Evolutionary conservation across 2,797 vertebrate genomes (phyloP), one percentile per base, ranked within the genome.

Genomic region (Lithobates pipiens): DNA sequence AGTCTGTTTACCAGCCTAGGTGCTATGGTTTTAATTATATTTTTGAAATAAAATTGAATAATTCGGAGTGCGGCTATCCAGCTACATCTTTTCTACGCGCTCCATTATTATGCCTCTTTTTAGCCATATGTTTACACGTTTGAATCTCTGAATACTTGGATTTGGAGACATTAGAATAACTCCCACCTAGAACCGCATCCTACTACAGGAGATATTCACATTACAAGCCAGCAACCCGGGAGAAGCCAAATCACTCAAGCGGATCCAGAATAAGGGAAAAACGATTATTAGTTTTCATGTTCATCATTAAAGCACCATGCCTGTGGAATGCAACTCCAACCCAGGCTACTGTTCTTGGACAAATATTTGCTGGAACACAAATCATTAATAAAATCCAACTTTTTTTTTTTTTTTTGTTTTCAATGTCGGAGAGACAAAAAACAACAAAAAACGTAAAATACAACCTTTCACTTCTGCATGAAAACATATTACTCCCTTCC

Each of bases 251-350:
- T 25, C 65, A 18, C 21, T 61, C 21, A 21, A 25, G 15, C 4
- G 27, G 21, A 68, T n/a, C 29, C 78, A 70, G 42, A 10, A 27
- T 54, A 67, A 63, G 80, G 69, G 50, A 82, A 73, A 73, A 82
- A 25, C 18, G 11, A 57, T 82, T 61, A 16, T 50, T n/a, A 23
- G 9, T 21, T 10, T 80, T 69, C 54, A 54, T 73, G 73, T 72
- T 73, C 54, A 50, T 73, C 70, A 82, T 61, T 63, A 73, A 57
- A 39, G 61, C 10, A 54, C 70, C 80, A 42, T 50, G 21, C 80
- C 70, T 82, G 21, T 1, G 0, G 21, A 61, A 61, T n/a, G 7
- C 21, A 61, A 23, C 54, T 61, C 21, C n/a, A 61, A 29, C 65
- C 65, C 65, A 67, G 10, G 65, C 65, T 67, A 25, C 65, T 67